phyloP scores from a whole-genome alignment of 2,113 vertebrate genomes.

The Lepisosteus oculatus region DNA sequence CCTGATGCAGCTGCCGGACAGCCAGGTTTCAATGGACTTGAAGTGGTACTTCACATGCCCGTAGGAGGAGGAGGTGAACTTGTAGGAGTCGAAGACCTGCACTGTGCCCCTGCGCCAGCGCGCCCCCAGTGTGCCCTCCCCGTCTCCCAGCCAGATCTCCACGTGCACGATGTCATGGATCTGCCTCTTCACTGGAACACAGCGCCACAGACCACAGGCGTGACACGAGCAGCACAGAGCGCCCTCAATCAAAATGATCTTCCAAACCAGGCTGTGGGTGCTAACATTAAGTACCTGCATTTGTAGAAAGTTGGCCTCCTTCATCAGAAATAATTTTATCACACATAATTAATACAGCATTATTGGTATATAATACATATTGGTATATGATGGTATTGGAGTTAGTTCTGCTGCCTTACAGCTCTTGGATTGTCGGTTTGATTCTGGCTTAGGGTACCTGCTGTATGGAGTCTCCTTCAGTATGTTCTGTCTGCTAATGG shows the following conservation, averaged over 20 bases:
- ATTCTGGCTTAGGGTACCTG: too few relatives aligned
- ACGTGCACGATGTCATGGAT: slow-evolving; percentile 29
- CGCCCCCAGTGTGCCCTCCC: slow-evolving; percentile 24
- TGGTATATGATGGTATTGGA: too few relatives aligned
- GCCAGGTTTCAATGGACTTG: slow-evolving; percentile 30
- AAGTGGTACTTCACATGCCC: slow-evolving; percentile 28
- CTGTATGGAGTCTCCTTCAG: too few relatives aligned
- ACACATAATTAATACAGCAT: too few relatives aligned
- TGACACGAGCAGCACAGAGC: too few relatives aligned
- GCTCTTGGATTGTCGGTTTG: too few relatives aligned
- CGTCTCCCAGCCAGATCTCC: slow-evolving; percentile 33
- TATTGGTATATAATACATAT: too few relatives aligned
- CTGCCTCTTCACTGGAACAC: slow-evolving; percentile 22
- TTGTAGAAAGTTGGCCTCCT: not conserved
- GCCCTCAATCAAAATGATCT: too few relatives aligned
- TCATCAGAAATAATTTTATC: too few relatives aligned
- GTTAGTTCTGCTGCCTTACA: too few relatives aligned
- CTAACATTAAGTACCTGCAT: not conserved
- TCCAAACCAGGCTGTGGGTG: too few relatives aligned
- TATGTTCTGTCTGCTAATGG: too few relatives aligned
- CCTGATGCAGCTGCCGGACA: slow-evolving; percentile 23
- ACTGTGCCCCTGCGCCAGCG: slow-evolving; percentile 6
- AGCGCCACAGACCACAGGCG: not conserved
- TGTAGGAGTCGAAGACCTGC: slow-evolving; percentile 32
- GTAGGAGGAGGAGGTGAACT: slow-evolving; percentile 25